Base-by-base conservation (phyloP, 2,888 invertebrate genomes). In the Parnassius orleans region DNA sequence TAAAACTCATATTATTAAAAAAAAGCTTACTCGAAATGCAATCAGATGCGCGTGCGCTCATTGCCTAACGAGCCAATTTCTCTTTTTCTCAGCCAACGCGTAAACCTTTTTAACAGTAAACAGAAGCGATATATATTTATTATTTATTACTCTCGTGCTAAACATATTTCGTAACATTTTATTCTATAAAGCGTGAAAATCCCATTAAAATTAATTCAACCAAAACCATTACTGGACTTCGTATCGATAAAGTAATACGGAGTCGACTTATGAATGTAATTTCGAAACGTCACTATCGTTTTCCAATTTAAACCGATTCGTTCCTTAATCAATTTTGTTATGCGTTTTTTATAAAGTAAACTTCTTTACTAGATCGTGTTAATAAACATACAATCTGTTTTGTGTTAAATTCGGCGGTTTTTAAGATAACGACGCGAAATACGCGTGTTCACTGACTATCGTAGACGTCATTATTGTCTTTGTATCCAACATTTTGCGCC, bases 301-400 rank as follows among this genome's bases (percentile, higher is more conserved):
- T 90, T 91, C 87, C 90, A 91, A 92, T 91, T 90, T 90, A 90
- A 88, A 86, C 81, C 91, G 85, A 92, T 92, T 92, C 91, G 91
- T 91, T 92, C 90, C 90, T 89, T 89, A 90, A 89, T 89, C 90
- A 88, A 88, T 90, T 88, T 87, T 86, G 84, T 89, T 86, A 78
- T 83, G 84, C 81, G 79, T 88, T 88, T 86, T 85, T 87, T 85
- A 76, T 77, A 77, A 85, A 83, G 78, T 79, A 78, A 80, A 83
- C 83, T 82, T 81, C 82, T 84, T 79, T 77, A 79, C 78, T 79
- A 76, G 76, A 79, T 81, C 78, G 81, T 84, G 81, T 81, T 84
- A 81, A 80, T 80, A 83, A 80, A 84, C 78, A 80, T 77, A 79
- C 78, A 79, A 80, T 79, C 79, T 77, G 78, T 77, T 84, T 80